Evolutionary conservation across 2,113 vertebrate species (phyloP), one percentile per base, ranked within the genome.

Genomic region (Saguinus imperator): DNA sequence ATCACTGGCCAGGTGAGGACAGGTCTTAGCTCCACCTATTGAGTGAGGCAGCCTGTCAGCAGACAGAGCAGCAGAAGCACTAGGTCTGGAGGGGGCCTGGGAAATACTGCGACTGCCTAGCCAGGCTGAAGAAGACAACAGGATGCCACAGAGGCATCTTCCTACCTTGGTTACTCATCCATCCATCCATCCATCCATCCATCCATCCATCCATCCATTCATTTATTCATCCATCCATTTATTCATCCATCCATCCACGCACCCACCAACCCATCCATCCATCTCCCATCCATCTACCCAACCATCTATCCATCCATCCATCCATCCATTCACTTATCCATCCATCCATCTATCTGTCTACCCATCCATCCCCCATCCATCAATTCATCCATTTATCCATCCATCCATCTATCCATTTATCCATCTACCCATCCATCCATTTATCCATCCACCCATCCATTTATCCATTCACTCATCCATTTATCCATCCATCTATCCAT

Each of bases 121-220:
- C 13, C 7, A 5, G 13, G 66, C n/a, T 0, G n/a, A n/a, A 79
- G 45, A 68, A 6, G 3, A 45, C 43, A 4, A 2, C 4, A 64
- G 27, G 64, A 66, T 21, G 66, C 57, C 66, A 45, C 9, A 57
- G 57, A 66, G 25, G 66, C 76, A 23, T 23, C 45, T 25, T 57
- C 64, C 70, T 83, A 40, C 27, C 17, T 20, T 13, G 16, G 8
- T 35, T 25, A 61, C 7, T 10, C 27, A 58, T 12, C 50, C 32
- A 43, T 23, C n/a, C 25, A 6, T 32, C 25, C 25, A 50, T 12
- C 64, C 29, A 43, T 21, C 27, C 18, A 6, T 32, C 17, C n/a
- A n/a, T n/a, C n/a, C n/a, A n/a, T n/a, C n/a, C n/a, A n/a, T n/a
- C 27, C 10, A n/a, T 27, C 66, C 29, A 43, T 21, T 29, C 27